Conservation (phyloP, 2,113 vertebrate genomes). For the Eolophus roseicapilla region DNA sequence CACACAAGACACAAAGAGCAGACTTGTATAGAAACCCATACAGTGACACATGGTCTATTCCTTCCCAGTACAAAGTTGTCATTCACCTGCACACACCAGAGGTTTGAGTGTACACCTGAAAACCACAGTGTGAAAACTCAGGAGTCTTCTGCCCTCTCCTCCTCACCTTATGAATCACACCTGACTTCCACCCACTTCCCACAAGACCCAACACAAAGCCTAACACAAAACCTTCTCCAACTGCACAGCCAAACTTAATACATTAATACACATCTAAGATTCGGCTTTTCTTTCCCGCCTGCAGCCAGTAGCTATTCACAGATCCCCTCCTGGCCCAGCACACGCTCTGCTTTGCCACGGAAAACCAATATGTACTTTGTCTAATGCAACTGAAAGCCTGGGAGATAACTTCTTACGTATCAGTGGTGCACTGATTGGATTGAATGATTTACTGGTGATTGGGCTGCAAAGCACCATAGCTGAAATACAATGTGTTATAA, state of each 20-base stretch:
- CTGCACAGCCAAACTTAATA: not conserved
- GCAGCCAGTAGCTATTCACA: not conserved
- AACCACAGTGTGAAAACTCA: not conserved
- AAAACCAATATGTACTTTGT: not conserved
- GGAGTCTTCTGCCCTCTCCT: not conserved
- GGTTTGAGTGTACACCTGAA: not conserved
- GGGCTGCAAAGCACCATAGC: not conserved
- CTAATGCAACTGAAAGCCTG: not conserved
- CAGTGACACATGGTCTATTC: fast-evolving
- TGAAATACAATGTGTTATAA: not conserved
- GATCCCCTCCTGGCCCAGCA: not conserved
- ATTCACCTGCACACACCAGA: not conserved
- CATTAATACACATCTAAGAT: not conserved
- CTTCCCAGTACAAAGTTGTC: not conserved
- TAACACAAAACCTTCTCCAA: not conserved
- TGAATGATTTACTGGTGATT: not conserved
- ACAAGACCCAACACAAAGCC: not conserved
- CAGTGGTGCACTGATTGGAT: not conserved
- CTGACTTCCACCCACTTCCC: not conserved
- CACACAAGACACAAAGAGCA: not conserved
- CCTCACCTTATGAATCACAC: not conserved
- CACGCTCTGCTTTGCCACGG: not conserved
- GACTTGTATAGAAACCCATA: fast-evolving
- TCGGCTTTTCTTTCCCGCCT: not conserved
- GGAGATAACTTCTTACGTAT: not conserved